Evolutionary conservation across 2,888 invertebrate genomes (phyloP).

Genomic region (Rhamnusium bicolor): DNA sequence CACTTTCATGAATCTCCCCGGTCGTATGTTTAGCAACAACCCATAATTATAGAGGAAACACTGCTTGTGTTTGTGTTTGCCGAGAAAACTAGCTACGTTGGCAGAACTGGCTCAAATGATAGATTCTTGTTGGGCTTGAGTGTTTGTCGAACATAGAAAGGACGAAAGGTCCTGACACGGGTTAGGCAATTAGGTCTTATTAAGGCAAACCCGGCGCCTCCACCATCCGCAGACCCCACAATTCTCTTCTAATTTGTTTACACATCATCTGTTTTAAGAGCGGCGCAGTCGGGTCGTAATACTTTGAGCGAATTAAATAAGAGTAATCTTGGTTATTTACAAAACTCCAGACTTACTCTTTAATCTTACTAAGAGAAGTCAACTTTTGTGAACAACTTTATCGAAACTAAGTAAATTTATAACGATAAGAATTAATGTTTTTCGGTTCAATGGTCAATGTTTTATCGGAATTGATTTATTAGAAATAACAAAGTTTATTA

Average conservation of each 20-base stretch:
- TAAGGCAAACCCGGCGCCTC: slow-evolving; percentile 36
- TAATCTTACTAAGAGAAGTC: neutral
- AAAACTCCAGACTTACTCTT: neutral
- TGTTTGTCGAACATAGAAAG: slow-evolving; percentile 39
- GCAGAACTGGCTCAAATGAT: neutral
- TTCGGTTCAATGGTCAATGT: neutral
- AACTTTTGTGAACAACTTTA: neutral
- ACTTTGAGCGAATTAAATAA: neutral
- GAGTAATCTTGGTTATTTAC: neutral
- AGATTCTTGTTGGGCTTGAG: slow-evolving; percentile 13
- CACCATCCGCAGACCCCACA: slow-evolving; percentile 6
- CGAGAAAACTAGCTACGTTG: neutral
- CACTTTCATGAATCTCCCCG: neutral
- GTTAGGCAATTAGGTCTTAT: slow-evolving; percentile 47
- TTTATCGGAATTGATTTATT: neutral
- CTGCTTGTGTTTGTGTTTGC: neutral
- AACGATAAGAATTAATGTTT: neutral
- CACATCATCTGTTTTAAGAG: slow-evolving; percentile 36
- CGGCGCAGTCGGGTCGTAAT: neutral
- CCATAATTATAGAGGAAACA: slow-evolving; percentile 13
- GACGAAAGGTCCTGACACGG: slow-evolving; percentile 40
- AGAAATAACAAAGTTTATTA: neutral
- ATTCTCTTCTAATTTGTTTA: slow-evolving; percentile 38
- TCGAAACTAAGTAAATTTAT: neutral
- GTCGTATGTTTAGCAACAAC: neutral